phyloP scores from a whole-genome alignment of 2,113 vertebrate species.

The Dryoscopus gambensis region DNA sequence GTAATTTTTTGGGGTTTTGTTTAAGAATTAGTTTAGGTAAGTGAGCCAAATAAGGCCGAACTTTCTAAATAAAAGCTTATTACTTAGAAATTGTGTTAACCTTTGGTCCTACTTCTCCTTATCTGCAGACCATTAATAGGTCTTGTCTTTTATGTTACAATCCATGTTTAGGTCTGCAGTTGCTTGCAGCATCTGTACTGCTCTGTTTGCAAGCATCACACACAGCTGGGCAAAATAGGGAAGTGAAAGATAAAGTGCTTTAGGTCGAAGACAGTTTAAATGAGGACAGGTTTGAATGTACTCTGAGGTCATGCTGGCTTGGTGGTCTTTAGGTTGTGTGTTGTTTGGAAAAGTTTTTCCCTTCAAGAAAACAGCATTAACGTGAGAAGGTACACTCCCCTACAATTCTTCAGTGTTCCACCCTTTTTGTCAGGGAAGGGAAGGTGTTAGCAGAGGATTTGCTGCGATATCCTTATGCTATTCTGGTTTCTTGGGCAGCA shows the following conservation, averaged over 20 bases:
- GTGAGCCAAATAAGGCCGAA: not conserved
- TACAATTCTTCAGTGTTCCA: not conserved
- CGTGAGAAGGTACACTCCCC: not conserved
- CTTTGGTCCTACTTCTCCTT: not conserved
- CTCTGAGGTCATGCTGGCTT: not conserved
- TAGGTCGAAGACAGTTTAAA: not conserved
- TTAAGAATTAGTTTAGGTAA: not conserved
- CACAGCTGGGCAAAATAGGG: not conserved
- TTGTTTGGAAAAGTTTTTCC: not conserved
- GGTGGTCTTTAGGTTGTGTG: not conserved
- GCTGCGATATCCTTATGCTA: not conserved
- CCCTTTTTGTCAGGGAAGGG: not conserved
- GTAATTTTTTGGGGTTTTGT: not conserved
- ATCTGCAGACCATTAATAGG: not conserved
- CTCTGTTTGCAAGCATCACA: not conserved
- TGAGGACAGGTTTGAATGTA: not conserved
- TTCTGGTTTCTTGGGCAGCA: not conserved
- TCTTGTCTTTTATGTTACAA: not conserved
- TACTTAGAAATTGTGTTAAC: not conserved
- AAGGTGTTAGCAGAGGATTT: not conserved
- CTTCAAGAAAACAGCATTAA: not conserved
- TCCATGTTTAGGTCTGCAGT: not conserved
- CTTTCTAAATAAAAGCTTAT: not conserved
- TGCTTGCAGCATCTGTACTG: not conserved
- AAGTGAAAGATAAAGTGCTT: not conserved